Conservation (phyloP, 2,113 vertebrate species). For the Oophaga pumilio region DNA sequence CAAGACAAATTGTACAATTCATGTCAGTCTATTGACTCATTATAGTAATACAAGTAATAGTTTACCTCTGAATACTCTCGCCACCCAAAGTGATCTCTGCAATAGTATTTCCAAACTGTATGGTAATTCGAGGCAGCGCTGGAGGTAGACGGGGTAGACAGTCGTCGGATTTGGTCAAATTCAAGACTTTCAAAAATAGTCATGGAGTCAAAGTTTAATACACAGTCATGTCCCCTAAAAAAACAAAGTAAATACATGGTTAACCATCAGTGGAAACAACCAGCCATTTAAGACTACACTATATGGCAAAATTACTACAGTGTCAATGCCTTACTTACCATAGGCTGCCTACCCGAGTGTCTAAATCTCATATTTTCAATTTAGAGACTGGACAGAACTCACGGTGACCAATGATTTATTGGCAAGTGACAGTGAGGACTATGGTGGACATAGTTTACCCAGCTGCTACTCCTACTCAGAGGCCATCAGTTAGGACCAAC, state of each 20-base stretch:
- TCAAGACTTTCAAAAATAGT: constrained; percentile 84
- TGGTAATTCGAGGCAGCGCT: constrained; percentile 81
- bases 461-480: too few species aligned
- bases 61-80: constrained; percentile 96
- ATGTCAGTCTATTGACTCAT: too few species aligned
- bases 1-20: not conserved
- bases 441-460: not conserved
- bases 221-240: constrained; percentile 86
- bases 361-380: not conserved
- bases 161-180: constrained; percentile 89
- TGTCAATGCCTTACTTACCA: not conserved
- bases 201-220: constrained; percentile 89
- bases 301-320: not conserved
- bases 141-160: constrained; percentile 83
- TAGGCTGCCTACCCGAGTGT: not conserved
- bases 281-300: not conserved
- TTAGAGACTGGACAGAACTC: not conserved
- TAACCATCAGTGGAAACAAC: not conserved
- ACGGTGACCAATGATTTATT: not conserved
- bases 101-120: constrained; percentile 97
- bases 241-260: constrained; percentile 45
- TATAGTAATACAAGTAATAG: not conserved
- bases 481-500: too few species aligned
- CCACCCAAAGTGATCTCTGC: constrained; percentile 99
- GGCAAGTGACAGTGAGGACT: not conserved